Percentiles rank a stretch among this genome's conserved stretches.
Conservation (phyloP, 2,888 invertebrate species). For the Eubasilissa splendida region DNA sequence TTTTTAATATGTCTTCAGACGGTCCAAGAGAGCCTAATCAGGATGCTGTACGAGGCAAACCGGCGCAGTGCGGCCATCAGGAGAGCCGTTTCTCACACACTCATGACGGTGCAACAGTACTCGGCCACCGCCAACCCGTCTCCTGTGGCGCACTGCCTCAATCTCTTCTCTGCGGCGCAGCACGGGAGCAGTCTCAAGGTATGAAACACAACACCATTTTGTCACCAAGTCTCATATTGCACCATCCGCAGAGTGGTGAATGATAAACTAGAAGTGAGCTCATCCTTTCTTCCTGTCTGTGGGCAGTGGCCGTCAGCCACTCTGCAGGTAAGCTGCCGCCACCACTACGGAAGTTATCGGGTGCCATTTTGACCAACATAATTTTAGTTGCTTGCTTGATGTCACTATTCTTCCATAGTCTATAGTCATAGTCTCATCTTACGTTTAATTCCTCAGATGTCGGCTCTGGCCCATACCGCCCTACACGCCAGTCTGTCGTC, state of each 20-base stretch:
- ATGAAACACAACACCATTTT: background rate
- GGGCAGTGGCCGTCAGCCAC: too few relatives aligned
- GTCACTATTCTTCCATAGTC: too few relatives aligned
- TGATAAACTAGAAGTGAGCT: too few relatives aligned
- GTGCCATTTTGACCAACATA: too few relatives aligned
- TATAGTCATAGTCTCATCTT: too few relatives aligned
- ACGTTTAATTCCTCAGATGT: background rate
- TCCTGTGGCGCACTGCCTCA: conserved; percentile 42
- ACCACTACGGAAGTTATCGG: too few relatives aligned
- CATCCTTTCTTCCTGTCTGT: too few relatives aligned
- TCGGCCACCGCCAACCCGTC: conserved; percentile 31
- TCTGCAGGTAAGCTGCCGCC: too few relatives aligned
- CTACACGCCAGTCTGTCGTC: conserved; percentile 21
- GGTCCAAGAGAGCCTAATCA: conserved; percentile 48
- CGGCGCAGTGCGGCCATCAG: conserved; percentile 1
- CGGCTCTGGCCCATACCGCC: conserved; percentile 14
- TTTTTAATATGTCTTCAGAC: conserved; percentile 21
- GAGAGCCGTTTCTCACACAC: conserved; percentile 34
- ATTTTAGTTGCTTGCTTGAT: too few relatives aligned
- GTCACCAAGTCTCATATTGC: too few relatives aligned
- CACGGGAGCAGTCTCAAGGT: conserved; percentile 35
- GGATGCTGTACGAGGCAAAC: conserved; percentile 22
- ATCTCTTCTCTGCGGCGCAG: conserved; percentile 44
- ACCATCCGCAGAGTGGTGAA: too few relatives aligned
- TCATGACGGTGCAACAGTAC: conserved; percentile 36